Evolutionary conservation across 2,888 invertebrate genomes (phyloP).

Genomic region (Diabrotica balteata): DNA sequence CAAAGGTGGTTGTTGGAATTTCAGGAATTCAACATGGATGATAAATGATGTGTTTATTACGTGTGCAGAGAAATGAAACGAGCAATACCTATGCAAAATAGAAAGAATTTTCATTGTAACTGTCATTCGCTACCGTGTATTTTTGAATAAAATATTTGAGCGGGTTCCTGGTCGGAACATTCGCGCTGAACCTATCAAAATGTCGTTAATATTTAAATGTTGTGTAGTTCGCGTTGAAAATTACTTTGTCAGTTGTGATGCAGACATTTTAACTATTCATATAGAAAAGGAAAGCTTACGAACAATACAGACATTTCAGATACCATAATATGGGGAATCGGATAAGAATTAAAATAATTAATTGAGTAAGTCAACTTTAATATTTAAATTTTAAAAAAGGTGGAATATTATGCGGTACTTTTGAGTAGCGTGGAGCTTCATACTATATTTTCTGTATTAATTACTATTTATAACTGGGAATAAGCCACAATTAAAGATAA

Average conservation of each 20-base stretch:
- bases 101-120: conserved; percentile 19
- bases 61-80: conserved; percentile 13
- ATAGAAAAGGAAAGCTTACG: neutral
- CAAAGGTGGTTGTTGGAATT: conserved; percentile 19
- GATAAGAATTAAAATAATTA: too few species aligned
- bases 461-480: too few species aligned
- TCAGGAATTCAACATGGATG: conserved; percentile 13
- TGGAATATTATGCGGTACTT: too few species aligned
- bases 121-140: conserved; percentile 8
- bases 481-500: too few species aligned
- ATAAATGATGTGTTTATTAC: conserved; percentile 24
- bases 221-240: conserved; percentile 6
- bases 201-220: conserved; percentile 8
- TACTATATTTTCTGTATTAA: too few species aligned
- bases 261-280: conserved; percentile 8
- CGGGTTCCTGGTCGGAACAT: neutral
- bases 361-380: too few species aligned
- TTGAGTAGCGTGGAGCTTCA: too few species aligned
- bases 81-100: conserved; percentile 17
- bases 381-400: too few species aligned
- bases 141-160: conserved; percentile 16
- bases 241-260: conserved; percentile 7
- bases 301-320: too few species aligned
- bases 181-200: neutral
- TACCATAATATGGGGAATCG: too few species aligned